Evolutionary conservation across 2,797 vertebrate species (phyloP).

Genomic region (Stomatorhinus walkeri): DNA sequence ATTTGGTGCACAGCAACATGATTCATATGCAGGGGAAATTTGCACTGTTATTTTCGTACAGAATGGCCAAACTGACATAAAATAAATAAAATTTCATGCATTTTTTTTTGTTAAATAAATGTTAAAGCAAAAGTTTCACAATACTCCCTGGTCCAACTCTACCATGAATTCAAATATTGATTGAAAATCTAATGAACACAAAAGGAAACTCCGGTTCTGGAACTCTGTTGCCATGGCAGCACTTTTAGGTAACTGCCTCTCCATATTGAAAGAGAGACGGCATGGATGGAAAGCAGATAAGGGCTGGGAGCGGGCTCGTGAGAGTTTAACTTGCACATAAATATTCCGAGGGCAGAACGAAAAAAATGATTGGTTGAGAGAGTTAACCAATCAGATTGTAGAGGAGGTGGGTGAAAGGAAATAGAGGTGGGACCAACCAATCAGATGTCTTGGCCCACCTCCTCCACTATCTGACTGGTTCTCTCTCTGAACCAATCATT

Average conservation of each 20-base stretch:
- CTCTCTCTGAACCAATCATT: background rate
- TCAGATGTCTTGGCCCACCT: background rate
- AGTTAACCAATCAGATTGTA: background rate
- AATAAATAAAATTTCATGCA: background rate
- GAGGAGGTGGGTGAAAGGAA: background rate
- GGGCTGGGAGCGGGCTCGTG: background rate
- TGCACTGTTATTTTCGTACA: background rate
- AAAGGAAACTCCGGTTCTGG: constrained; percentile 32
- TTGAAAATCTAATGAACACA: constrained; percentile 35
- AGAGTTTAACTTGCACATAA: background rate
- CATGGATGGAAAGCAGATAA: background rate
- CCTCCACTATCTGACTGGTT: background rate
- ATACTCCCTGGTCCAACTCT: background rate
- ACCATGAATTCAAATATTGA: background rate
- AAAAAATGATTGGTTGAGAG: background rate
- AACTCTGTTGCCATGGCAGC: constrained; percentile 46
- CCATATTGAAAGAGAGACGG: constrained; percentile 39
- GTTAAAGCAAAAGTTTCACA: background rate
- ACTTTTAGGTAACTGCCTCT: constrained; percentile 31
- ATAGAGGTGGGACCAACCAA: background rate
- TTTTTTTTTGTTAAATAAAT: background rate
- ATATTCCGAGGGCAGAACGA: background rate
- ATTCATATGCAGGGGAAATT: background rate
- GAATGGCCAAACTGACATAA: background rate
- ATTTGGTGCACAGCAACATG: background rate